A percentile compares a stretch with the other conserved stretches of the same genome.
phyloP scores from a whole-genome alignment of 1,140 invertebrate species.

The Drosophila tsacasi region DNA sequence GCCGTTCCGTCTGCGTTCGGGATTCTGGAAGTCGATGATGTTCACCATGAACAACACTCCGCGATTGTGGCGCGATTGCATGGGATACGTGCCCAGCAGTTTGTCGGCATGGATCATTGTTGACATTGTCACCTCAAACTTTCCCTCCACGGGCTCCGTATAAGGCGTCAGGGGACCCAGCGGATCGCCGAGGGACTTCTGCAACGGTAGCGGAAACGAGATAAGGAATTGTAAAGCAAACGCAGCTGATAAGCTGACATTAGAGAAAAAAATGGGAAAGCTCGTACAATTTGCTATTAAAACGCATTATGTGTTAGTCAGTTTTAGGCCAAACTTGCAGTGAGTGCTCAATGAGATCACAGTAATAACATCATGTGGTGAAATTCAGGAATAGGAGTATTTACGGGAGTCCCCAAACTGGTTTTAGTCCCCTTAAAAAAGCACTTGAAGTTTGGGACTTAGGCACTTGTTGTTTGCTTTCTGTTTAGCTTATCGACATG shows the following conservation, averaged over 20 bases:
- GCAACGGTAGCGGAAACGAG: neutral
- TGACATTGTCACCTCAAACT: conserved; percentile 30
- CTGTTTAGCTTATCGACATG: neutral
- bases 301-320: neutral
- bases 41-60: conserved; percentile 88
- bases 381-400: neutral
- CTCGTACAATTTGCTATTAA: neutral
- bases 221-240: neutral
- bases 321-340: neutral
- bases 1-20: conserved; percentile 79
- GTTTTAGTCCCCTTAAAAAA: neutral
- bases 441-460: neutral
- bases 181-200: conserved; percentile 3
- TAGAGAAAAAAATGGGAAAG: neutral
- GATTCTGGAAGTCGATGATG: conserved; percentile 85
- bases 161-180: conserved; percentile 31
- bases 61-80: conserved; percentile 75
- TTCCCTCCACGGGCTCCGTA: neutral
- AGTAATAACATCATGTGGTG: conserved; percentile 1
- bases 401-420: neutral
- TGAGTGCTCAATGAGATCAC: too few relatives aligned
- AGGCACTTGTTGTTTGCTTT: neutral
- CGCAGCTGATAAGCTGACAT: neutral
- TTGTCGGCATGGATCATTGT: conserved; percentile 39
- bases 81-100: conserved; percentile 40